Percentiles rank a stretch among this genome's conserved stretches.
Evolutionary conservation across 1,140 invertebrate genomes (phyloP).

Genomic region (Helicorthomorpha holstii): DNA sequence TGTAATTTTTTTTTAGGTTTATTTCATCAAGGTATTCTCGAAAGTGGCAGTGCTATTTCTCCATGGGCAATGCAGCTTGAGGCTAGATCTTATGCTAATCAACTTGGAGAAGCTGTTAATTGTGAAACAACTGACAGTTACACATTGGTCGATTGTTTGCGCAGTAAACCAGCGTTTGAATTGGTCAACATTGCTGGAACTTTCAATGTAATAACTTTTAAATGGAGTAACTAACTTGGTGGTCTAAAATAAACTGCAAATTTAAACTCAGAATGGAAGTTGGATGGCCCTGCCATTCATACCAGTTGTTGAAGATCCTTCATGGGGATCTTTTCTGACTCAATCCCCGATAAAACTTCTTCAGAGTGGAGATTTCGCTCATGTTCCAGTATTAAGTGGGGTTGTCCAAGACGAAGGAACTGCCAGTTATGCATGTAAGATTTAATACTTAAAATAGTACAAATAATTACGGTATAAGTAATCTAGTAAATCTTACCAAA

Average conservation of each 20-base stretch:
- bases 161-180: neutral
- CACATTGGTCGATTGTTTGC: neutral
- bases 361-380: neutral
- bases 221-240: neutral
- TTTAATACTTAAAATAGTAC: neutral
- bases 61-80: slow-evolving; percentile 54
- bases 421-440: neutral
- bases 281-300: neutral
- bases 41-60: slow-evolving; percentile 77
- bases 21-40: slow-evolving; percentile 20
- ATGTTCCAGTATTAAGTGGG: neutral
- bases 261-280: neutral
- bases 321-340: neutral
- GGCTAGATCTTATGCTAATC: neutral
- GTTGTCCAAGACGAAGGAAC: neutral
- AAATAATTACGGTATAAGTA: neutral
- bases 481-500: neutral
- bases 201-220: neutral
- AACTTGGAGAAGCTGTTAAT: neutral
- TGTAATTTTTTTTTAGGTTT: neutral
- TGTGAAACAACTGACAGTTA: neutral
- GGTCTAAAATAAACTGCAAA: neutral
- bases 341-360: neutral
- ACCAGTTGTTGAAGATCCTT: neutral
- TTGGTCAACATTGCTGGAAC: neutral